phyloP scores from a whole-genome alignment of 2,113 vertebrate species.

The Otocyon megalotis region DNA sequence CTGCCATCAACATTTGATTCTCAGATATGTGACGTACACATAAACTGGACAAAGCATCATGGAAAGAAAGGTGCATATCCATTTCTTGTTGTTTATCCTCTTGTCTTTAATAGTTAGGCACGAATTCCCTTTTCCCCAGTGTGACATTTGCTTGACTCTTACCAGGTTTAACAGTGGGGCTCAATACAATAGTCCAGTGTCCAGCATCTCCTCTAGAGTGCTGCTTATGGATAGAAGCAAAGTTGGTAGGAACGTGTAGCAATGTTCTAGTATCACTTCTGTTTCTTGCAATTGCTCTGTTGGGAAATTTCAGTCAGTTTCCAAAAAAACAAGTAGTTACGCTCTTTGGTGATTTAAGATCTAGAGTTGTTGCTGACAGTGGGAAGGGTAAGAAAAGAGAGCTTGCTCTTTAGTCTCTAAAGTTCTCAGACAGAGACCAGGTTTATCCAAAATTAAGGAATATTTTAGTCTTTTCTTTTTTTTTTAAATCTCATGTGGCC shows the following conservation, averaged over 20 bases:
- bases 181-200: background rate
- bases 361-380: slow-evolving; percentile 3
- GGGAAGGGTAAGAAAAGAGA: slow-evolving; percentile 7
- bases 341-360: slow-evolving; percentile 18
- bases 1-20: background rate
- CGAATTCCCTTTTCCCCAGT: background rate
- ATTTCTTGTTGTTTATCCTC: slow-evolving; percentile 1
- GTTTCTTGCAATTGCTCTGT: background rate
- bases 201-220: background rate
- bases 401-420: background rate
- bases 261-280: background rate
- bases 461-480: background rate
- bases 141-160: slow-evolving; percentile 14
- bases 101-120: background rate
- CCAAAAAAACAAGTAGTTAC: background rate
- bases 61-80: background rate
- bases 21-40: background rate
- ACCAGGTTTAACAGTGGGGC: background rate
- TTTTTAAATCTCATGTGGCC: background rate
- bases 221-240: background rate
- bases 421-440: slow-evolving; percentile 24
- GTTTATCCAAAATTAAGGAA: slow-evolving; percentile 15
- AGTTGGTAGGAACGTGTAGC: background rate
- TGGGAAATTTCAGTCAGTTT: slow-evolving; percentile 28
- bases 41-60: background rate